Percentiles rank a stretch among this genome's conserved stretches.
Conservation (phyloP, 2,113 vertebrate species). For the Scortum barcoo region DNA sequence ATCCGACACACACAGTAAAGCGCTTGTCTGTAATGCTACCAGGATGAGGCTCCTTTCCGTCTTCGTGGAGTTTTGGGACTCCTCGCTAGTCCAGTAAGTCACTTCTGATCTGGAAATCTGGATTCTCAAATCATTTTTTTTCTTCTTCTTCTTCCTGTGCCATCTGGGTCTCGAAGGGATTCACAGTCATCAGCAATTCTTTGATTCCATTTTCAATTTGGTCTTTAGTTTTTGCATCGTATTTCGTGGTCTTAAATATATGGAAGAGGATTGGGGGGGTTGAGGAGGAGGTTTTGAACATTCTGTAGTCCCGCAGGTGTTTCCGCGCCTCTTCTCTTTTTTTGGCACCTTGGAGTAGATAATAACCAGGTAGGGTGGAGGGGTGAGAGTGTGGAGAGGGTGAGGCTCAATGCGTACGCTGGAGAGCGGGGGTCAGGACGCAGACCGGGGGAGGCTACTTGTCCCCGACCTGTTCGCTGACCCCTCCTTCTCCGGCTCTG, state of each 20-base stretch:
- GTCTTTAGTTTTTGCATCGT: conserved; percentile 69
- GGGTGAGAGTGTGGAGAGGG: conserved; percentile 48
- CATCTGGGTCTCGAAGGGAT: conserved; percentile 50
- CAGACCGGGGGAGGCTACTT: conserved; percentile 83
- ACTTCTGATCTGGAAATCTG: conserved; percentile 57
- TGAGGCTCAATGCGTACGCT: conserved; percentile 64
- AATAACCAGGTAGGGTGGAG: conserved; percentile 55
- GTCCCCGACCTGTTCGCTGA: conserved; percentile 86
- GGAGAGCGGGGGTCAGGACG: conserved; percentile 58
- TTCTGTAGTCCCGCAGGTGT: conserved; percentile 82
- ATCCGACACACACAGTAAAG: conserved; percentile 56
- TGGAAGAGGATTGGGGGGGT: conserved; percentile 26
- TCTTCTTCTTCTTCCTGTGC: conserved; percentile 67
- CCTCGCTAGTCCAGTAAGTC: conserved; percentile 39
- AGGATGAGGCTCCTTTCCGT: conserved; percentile 38
- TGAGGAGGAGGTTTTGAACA: conserved; percentile 67
- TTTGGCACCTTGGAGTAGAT: conserved; percentile 93
- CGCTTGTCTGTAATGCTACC: conserved; percentile 70
- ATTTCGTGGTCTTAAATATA: conserved; percentile 64
- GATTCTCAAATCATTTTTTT: conserved; percentile 40
- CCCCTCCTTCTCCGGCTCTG: conserved; percentile 76
- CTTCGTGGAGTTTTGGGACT: conserved; percentile 18
- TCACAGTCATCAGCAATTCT: conserved; percentile 53
- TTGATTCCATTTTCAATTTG: conserved; percentile 52
- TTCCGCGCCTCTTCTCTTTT: conserved; percentile 85